Percentiles rank a stretch among this genome's conserved stretches.
These are phyloP conservation scores for Cacatua alba DNA, from an alignment of 2,113 vertebrate species.

Conservation along the genomic window DNA sequence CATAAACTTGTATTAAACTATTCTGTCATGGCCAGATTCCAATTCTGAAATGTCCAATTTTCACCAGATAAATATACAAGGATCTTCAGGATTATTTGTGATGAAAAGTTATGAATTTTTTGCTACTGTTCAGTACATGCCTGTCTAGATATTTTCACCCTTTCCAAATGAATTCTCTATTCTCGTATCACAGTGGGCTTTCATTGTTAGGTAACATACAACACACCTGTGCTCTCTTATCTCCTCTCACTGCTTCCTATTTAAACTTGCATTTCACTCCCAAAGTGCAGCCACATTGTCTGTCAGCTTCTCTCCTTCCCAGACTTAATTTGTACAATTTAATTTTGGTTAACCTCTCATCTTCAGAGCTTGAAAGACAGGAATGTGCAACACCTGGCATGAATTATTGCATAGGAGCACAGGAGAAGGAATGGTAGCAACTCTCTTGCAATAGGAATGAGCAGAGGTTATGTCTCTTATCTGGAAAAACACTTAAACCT, in stretches of 20 bases:
- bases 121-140: neutral
- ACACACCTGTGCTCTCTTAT: slow-evolving; percentile 24
- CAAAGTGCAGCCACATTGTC: neutral
- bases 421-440: neutral
- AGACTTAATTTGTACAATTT: slow-evolving; percentile 29
- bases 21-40: neutral
- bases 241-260: neutral
- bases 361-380: slow-evolving; percentile 27
- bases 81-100: neutral
- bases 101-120: neutral
- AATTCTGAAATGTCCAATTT: neutral
- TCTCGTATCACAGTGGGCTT: neutral
- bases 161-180: neutral
- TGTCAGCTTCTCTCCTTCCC: slow-evolving; percentile 9
- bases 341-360: slow-evolving; percentile 7
- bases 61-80: neutral
- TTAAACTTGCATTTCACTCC: neutral
- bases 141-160: neutral
- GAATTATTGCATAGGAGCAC: neutral
- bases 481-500: neutral
- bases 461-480: neutral
- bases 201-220: neutral
- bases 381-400: neutral
- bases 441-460: neutral
- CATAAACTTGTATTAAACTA: neutral